Conservation (phyloP, 2,797 vertebrate genomes). For the Spondyliosoma cantharus region DNA sequence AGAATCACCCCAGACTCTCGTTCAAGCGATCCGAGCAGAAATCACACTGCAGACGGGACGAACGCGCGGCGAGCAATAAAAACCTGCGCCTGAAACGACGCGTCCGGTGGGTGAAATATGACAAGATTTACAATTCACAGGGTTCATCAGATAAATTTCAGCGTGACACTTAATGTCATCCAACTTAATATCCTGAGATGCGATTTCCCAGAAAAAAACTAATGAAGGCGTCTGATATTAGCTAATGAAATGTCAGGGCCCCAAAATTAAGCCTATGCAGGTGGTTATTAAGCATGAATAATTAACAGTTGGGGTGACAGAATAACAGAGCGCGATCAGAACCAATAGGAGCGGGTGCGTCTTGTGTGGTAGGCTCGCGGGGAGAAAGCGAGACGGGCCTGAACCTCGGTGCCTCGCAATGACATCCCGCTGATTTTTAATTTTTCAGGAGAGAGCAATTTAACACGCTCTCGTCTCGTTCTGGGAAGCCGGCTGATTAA, state of each 20-base stretch:
- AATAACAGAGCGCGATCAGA: constrained; percentile 57
- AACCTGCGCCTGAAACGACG: constrained; percentile 15
- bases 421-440: constrained; percentile 55
- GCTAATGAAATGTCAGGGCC: constrained; percentile 66
- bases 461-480: constrained; percentile 51
- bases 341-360: constrained; percentile 18
- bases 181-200: constrained; percentile 52
- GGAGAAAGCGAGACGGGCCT: constrained; percentile 30
- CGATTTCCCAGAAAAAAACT: constrained; percentile 51
- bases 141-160: constrained; percentile 44
- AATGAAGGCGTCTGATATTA: constrained; percentile 55
- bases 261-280: constrained; percentile 51
- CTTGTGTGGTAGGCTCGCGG: neutral
- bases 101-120: constrained; percentile 30
- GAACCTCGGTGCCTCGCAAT: constrained; percentile 14
- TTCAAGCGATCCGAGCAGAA: neutral
- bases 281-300: constrained; percentile 69
- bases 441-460: constrained; percentile 61
- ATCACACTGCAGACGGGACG: constrained; percentile 23
- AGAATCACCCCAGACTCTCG: constrained; percentile 16
- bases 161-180: constrained; percentile 28
- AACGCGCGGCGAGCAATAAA: constrained; percentile 11
- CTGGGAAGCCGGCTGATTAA: constrained; percentile 41
- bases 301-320: constrained; percentile 62
- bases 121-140: constrained; percentile 29